Conservation (phyloP, 2,113 vertebrate genomes). For the Gnathonemus echidnorhynchus region DNA sequence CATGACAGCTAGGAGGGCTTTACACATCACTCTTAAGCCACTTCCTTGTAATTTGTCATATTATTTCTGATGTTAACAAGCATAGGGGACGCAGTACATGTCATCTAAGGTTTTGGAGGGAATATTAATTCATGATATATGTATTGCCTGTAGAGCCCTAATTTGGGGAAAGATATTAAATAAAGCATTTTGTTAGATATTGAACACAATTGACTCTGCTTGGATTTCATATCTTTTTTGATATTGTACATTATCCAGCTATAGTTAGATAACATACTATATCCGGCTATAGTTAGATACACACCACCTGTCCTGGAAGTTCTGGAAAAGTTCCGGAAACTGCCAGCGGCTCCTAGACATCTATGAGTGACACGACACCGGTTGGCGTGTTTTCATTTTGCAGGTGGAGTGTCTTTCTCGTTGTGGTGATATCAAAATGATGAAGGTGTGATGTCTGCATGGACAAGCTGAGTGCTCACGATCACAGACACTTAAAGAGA, state of each 20-base stretch:
- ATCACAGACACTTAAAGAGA: background rate
- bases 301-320: background rate
- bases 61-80: background rate
- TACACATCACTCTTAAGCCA: background rate
- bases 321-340: background rate
- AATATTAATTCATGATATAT: background rate
- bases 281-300: background rate
- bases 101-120: background rate
- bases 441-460: background rate
- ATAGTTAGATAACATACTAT: background rate
- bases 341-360: background rate
- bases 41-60: background rate
- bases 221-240: background rate
- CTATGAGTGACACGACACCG: background rate
- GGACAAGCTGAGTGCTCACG: background rate
- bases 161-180: background rate
- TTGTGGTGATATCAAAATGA: background rate
- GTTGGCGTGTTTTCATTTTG: background rate
- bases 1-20: background rate
- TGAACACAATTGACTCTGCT: background rate
- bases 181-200: background rate
- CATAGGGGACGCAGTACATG: background rate
- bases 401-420: background rate
- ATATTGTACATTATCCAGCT: background rate
- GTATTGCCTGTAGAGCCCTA: background rate